Base-by-base conservation (phyloP, 2,888 invertebrate species). In the Philereme transversata region DNA sequence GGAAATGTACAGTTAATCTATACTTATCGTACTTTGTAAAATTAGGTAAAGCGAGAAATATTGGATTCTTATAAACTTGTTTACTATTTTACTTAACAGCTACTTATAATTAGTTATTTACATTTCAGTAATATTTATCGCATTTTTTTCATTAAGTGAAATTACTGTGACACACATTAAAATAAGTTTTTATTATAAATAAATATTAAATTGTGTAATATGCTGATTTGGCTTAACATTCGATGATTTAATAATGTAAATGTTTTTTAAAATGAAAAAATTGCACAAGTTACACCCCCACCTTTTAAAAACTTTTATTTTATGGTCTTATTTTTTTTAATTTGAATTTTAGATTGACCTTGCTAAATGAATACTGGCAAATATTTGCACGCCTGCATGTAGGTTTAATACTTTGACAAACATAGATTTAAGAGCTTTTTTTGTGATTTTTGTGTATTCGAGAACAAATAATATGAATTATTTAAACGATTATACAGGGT, bases 1-100 rank as follows among this genome's bases (percentile, higher is more conserved):
- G 35, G 8, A 40, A 57, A 9, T 50, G 51, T 56, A 45, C 47
- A 50, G 64, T 64, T 69, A 67, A 35, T 44, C 10, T 44, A 65
- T 68, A 63, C 65, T 64, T 65, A 69, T 3, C 11, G 34, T 44
- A 40, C 34, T 10, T 38, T 33, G 22, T 58, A 22, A 46, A 56
- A 73, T 67, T 70, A 78, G 68, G 72, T 83, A 83, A 83, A 83
- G 83, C 83, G 83, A 78, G 71, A 74, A 74, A 76, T 71, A 71
- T 73, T 75, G 83, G 83, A 83, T 83, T 83, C 83, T 79, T 79
- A 77, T 67, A 75, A 82, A 82, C 77, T 70, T 76, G 72, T 68
- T 59, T 67, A 58, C 52, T 62, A 64, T 65, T 56, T 57, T 64
- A 71, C 41, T 43, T 68, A 70, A 53, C 9, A 53, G 8, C 40